Base-by-base conservation (phyloP, 2,888 invertebrate genomes). In the Nemurella pictetii region DNA sequence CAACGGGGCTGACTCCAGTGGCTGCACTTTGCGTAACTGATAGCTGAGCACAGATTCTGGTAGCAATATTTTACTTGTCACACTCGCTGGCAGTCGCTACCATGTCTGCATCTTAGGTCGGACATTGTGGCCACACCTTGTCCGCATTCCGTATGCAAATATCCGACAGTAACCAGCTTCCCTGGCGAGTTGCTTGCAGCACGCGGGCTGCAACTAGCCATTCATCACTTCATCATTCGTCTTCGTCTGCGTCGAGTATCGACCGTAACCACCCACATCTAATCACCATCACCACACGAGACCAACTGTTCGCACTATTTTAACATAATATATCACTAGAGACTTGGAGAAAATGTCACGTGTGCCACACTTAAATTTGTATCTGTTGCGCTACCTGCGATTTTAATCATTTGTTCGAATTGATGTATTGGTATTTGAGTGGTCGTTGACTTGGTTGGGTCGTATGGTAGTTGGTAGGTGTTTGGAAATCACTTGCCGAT, bases 71-170 rank as follows among this genome's bases (percentile, higher is more conserved):
- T 30, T 78, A 78, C 29, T 78, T 78, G 55, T 78, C 28, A 78
- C 29, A 5, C 7, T 28, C 29, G 29, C n/a, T 20, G 27, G 20
- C 26, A 30, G 28, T 27, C 27, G 55, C 82, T 82, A 55, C 27
- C 82, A 82, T 82, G 82, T 72, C 55, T 26, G 28, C 15, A 72
- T 55, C 82, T 55, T 26, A 36, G 80, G 81, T 81, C 26, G 81
- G 55, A 35, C 78, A 30, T 25, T 55, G 55, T 55, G 82, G 82
- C 80, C 32, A 82, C 82, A 82, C 73, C 81, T 72, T 85, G 82
- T 35, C 85, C 85, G 36, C 77, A 82, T 85, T 85, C 85, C 55
- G 36, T 36, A 85, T 85, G 85, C 85, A 85, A 85, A 85, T 85
- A 83, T 82, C 85, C 55, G 72, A 72, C 82, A 82, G 29, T 78